Base-by-base conservation (phyloP, 2,113 vertebrate genomes). In the Chamaea fasciata region DNA sequence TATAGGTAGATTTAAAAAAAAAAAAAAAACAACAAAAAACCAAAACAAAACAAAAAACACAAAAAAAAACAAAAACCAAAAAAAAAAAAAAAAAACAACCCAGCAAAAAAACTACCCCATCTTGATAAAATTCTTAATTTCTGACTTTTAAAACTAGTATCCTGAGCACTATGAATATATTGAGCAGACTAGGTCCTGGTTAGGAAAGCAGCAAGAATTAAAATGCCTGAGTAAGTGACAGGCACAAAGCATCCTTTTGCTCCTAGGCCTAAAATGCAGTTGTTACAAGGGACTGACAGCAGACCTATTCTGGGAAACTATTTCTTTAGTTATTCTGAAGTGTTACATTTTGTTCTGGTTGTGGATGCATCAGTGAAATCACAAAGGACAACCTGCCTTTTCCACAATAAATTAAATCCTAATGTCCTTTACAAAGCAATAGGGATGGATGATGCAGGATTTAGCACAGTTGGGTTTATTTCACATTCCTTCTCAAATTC, bases 271-370 rank as follows among this genome's bases (percentile, higher is more conserved):
- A 87, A 85, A 71, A 85, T 42, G 23, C 4, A 41, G 53, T 57
- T 87, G 74, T 69, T 85, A 85, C 21, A 85, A 47, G 28, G 28
- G 46, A 79, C 20, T 92, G 53, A 18, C n/a, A 79, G 31, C 23
- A 80, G 63, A 62, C 15, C 50, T 70, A 28, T 80, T 80, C 63
- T 63, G 50, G 30, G 37, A 91, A 87, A 79, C 1, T 0, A 24
- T 84, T 89, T 68, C 65, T 83, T 91, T 42, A 46, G 13, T 73
- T 65, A 46, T 87, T 77, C 57, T 75, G 33, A 76, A 69, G 19
- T 65, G 57, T 49, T 62, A 73, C 26, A 57, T 87, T 76, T 92
- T 94, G 41, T 82, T 85, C 53, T 83, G 23, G n/a, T 71, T 90
- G 21, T 50, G 46, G 53, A 79, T 60, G 15, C 8, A 19, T 18